phyloP scores from a whole-genome alignment of 2,797 vertebrate species.

The Gastrophryne carolinensis region DNA sequence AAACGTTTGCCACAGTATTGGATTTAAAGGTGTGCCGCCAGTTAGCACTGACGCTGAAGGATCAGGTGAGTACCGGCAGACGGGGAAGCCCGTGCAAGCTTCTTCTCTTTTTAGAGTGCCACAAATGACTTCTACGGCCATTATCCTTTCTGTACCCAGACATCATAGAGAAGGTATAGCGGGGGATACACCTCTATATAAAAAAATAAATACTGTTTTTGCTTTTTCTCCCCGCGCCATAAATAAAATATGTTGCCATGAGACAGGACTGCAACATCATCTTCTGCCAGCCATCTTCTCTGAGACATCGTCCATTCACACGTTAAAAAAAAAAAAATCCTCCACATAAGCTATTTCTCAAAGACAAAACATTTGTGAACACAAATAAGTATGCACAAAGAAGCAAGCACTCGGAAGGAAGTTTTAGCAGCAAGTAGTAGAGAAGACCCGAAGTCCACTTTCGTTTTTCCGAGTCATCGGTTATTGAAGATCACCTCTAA shows the following conservation, averaged over 20 bases:
- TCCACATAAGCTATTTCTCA: slow-evolving; percentile 72
- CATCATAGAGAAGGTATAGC: neutral
- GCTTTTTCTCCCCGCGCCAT: slow-evolving; percentile 3
- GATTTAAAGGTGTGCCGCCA: no score
- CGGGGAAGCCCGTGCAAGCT: no score
- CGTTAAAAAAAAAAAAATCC: slow-evolving; percentile 49
- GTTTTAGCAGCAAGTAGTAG: slow-evolving; percentile 77
- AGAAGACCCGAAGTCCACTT: slow-evolving; percentile 58
- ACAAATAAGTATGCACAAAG: slow-evolving; percentile 65
- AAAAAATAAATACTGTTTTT: slow-evolving; percentile 37
- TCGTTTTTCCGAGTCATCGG: slow-evolving; percentile 77
- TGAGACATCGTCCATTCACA: slow-evolving; percentile 63
- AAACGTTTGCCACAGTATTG: no score
- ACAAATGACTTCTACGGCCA: neutral
- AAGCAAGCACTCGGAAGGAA: slow-evolving; percentile 77
- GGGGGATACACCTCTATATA: slow-evolving; percentile 13
- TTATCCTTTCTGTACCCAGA: slow-evolving; percentile 11
- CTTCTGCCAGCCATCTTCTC: slow-evolving; percentile 50
- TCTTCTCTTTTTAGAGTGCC: neutral
- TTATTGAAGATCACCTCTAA: slow-evolving; percentile 97
- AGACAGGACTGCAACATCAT: neutral
- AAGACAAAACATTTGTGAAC: slow-evolving; percentile 52
- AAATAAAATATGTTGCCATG: slow-evolving; percentile 8
- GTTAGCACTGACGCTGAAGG: no score
- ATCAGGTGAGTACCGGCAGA: no score